Evolutionary conservation across 2,888 invertebrate genomes (phyloP).

Genomic region (Elegia similella): DNA sequence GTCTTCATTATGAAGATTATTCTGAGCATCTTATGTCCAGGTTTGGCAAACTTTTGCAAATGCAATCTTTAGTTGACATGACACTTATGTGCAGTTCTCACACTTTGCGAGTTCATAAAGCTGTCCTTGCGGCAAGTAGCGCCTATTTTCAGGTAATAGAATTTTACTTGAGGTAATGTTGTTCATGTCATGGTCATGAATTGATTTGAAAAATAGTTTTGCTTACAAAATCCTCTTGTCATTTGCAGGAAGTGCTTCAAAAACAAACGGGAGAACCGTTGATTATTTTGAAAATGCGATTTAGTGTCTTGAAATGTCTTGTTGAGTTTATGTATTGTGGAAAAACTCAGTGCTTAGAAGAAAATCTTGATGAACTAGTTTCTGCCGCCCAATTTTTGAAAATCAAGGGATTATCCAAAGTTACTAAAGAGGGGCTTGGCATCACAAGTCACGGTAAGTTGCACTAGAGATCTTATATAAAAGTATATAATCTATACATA

Average conservation of each 20-base stretch:
- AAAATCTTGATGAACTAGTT: conserved; percentile 85
- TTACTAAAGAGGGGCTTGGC: conserved; percentile 78
- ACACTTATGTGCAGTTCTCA: conserved; percentile 88
- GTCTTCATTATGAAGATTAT: conserved; percentile 87
- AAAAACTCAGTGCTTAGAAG: conserved; percentile 86
- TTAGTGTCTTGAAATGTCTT: conserved; percentile 85
- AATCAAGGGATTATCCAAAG: conserved; percentile 82
- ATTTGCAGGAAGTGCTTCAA: conserved; percentile 79
- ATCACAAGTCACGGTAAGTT: conserved; percentile 68
- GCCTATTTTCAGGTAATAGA: conserved; percentile 85
- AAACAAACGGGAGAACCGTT: conserved; percentile 81
- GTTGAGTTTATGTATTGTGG: conserved; percentile 91
- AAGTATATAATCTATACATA: conserved; percentile 1
- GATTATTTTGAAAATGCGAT: conserved; percentile 85
- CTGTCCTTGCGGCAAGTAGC: conserved; percentile 87
- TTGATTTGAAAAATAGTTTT: neutral
- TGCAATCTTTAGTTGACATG: conserved; percentile 88
- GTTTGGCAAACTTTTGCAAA: conserved; percentile 86
- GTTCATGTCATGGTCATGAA: too few species aligned
- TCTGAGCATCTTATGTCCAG: conserved; percentile 85
- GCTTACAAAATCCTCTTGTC: neutral
- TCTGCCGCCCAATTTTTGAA: conserved; percentile 87
- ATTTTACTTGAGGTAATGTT: conserved; percentile 1
- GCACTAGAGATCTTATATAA: neutral
- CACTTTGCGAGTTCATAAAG: conserved; percentile 87